A percentile compares a stretch with the other conserved stretches of the same genome.
These are phyloP conservation scores for Drosophila hydei DNA, from an alignment of 1,140 invertebrate genomes.

Conservation along the genomic window DNA sequence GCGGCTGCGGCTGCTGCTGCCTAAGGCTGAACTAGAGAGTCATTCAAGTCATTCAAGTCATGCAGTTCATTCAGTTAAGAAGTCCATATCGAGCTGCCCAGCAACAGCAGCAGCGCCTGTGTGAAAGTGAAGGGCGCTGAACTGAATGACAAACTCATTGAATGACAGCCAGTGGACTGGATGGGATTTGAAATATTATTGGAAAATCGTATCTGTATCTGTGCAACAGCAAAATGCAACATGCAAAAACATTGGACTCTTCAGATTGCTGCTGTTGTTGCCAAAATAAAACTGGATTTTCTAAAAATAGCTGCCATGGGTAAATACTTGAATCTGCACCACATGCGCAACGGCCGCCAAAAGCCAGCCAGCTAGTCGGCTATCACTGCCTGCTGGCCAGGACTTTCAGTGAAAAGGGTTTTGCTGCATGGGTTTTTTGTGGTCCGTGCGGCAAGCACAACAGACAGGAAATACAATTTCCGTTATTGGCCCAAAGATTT, in stretches of 20 bases:
- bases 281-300: conserved; percentile 81
- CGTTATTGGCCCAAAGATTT: conserved; percentile 29
- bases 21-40: conserved; percentile 8
- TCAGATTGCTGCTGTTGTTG: conserved; percentile 28
- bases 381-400: conserved; percentile 21
- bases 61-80: conserved; percentile 33
- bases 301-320: conserved; percentile 80
- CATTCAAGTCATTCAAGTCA: conserved; percentile 25
- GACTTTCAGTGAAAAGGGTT: conserved; percentile 28
- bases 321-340: conserved; percentile 80
- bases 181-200: not conserved
- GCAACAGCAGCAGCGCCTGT: conserved; percentile 18
- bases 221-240: conserved; percentile 7
- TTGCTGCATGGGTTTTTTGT: conserved; percentile 6
- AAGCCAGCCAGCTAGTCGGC: conserved; percentile 37
- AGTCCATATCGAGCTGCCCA: conserved; percentile 41
- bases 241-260: conserved; percentile 67
- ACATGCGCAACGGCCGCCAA: conserved; percentile 79
- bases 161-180: conserved; percentile 23
- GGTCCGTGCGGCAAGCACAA: conserved; percentile 16
- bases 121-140: conserved; percentile 74
- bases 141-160: conserved; percentile 24
- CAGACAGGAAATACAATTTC: conserved; percentile 72
- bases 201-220: conserved; percentile 17
- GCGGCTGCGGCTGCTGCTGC: not conserved